Evolutionary conservation across 2,113 vertebrate species (phyloP).

Genomic region (Ciconia maguari): DNA sequence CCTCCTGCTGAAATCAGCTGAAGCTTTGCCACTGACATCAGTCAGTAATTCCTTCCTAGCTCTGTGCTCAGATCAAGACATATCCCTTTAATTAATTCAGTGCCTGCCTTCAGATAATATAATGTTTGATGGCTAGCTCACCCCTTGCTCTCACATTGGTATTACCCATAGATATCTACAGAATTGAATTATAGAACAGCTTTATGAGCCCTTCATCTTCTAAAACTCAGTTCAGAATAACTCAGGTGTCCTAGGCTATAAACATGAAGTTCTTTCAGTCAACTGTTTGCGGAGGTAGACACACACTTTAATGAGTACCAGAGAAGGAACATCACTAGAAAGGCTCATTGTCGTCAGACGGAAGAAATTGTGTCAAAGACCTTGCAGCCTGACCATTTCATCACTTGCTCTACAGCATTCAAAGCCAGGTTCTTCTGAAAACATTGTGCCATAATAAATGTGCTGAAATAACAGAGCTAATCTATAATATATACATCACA

Average conservation of each 20-base stretch:
- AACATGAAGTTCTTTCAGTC: background rate
- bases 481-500: background rate
- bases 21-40: background rate
- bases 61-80: background rate
- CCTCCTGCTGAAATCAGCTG: background rate
- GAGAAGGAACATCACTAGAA: background rate
- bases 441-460: background rate
- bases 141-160: background rate
- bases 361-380: background rate
- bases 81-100: background rate
- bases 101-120: background rate
- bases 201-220: background rate
- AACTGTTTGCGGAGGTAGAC: fast-evolving
- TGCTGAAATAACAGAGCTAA: background rate
- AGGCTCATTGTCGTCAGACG: background rate
- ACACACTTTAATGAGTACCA: background rate
- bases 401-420: background rate
- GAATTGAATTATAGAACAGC: background rate
- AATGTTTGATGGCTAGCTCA: background rate
- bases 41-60: background rate
- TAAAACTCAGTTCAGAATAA: background rate
- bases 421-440: background rate
- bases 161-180: background rate
- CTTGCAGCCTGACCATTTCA: background rate
- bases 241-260: background rate